A percentile compares a stretch with the other conserved stretches of the same genome.
Conservation (phyloP, 1,140 invertebrate genomes). For the Batillaria attramentaria region DNA sequence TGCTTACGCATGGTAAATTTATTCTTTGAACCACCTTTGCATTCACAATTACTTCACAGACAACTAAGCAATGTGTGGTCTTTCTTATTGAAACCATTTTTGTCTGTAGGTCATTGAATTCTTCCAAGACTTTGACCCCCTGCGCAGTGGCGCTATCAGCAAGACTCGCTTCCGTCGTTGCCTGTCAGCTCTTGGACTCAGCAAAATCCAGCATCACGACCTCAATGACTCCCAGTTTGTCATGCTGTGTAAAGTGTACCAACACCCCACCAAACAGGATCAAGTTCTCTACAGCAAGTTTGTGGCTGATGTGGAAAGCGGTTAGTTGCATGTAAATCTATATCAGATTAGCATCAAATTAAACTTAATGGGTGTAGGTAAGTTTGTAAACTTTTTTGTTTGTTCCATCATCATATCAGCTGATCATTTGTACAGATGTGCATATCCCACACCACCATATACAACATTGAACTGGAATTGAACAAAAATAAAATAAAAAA, state of each 20-base stretch:
- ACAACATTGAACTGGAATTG: too few relatives aligned
- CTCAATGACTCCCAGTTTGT: slow-evolving; percentile 66
- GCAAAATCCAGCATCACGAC: slow-evolving; percentile 67
- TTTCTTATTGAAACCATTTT: background rate
- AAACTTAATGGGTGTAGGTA: too few relatives aligned
- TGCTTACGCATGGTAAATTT: too few relatives aligned
- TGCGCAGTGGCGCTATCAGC: slow-evolving; percentile 67
- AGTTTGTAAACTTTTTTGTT: too few relatives aligned
- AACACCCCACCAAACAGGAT: slow-evolving; percentile 60
- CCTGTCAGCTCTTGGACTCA: slow-evolving; percentile 65
- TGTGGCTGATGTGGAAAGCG: slow-evolving; percentile 68
- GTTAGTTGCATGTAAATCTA: slow-evolving; percentile 53
- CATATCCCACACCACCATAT: too few relatives aligned
- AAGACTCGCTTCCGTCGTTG: slow-evolving; percentile 68
- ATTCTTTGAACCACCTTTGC: too few relatives aligned
- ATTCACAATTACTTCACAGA: too few relatives aligned
- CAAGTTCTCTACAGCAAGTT: slow-evolving; percentile 69
- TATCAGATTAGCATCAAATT: too few relatives aligned
- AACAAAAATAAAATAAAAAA: too few relatives aligned
- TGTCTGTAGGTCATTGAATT: slow-evolving; percentile 60
- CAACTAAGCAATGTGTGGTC: too few relatives aligned
- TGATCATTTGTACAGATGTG: too few relatives aligned
- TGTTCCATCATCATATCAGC: too few relatives aligned
- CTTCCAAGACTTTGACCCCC: slow-evolving; percentile 69
- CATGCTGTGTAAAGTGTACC: slow-evolving; percentile 62